Conservation (phyloP, 2,888 invertebrate genomes). For the Sminthurinus aureus region DNA sequence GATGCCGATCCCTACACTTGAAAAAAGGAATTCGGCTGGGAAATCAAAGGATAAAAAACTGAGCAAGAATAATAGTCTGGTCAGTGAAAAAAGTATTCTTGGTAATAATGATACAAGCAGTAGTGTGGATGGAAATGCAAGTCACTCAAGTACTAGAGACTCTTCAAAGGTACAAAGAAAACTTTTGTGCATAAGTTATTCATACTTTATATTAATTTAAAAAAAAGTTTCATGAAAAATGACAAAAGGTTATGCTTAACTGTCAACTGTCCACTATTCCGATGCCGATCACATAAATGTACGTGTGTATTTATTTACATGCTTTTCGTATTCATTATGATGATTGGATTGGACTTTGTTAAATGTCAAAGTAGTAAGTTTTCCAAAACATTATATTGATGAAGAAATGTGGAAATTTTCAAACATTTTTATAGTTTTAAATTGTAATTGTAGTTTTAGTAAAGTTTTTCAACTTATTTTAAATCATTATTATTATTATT, state of each 20-base stretch:
- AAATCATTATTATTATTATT: too few species aligned
- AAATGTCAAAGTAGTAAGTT: too few species aligned
- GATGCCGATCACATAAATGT: background rate
- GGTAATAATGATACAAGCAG: background rate
- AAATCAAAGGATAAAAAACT: slow-evolving; percentile 12
- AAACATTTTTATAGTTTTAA: too few species aligned
- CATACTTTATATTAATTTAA: background rate
- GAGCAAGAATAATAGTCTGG: background rate
- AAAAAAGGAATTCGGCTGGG: background rate
- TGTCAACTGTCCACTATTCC: background rate
- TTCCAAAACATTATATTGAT: too few species aligned
- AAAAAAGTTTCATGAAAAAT: background rate
- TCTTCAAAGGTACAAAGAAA: slow-evolving; percentile 20
- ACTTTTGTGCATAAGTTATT: background rate
- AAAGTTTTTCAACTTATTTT: too few species aligned
- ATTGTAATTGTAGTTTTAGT: too few species aligned
- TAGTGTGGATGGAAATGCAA: background rate
- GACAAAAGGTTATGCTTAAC: background rate
- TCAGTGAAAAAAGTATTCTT: background rate
- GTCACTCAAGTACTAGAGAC: slow-evolving; percentile 8
- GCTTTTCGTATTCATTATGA: background rate
- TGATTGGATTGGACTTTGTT: background rate
- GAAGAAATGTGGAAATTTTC: too few species aligned
- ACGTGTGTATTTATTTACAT: background rate
- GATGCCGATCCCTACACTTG: slow-evolving; percentile 11